phyloP scores from a whole-genome alignment of 53 echinoderm and acorn worm genomes.

The Patiria pectinifera region DNA sequence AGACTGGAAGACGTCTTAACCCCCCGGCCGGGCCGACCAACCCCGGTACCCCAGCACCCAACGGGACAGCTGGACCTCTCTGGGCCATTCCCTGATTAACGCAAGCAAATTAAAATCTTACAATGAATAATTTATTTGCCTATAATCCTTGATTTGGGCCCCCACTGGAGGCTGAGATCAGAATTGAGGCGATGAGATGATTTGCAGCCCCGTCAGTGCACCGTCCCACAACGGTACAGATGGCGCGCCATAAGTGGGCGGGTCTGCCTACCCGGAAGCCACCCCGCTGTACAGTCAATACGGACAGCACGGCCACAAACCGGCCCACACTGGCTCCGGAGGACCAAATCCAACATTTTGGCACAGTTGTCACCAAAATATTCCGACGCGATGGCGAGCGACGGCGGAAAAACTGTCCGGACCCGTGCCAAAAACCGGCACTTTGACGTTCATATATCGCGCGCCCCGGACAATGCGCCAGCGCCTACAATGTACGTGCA shows the following conservation, averaged over 20 bases:
- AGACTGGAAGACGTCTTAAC: slow-evolving; percentile 14
- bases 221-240: slow-evolving; percentile 43
- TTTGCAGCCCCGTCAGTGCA: slow-evolving; percentile 6
- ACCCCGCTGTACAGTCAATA: slow-evolving; percentile 31
- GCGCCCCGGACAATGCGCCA: slow-evolving; percentile 51
- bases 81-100: slow-evolving; percentile 28
- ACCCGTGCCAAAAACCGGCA: slow-evolving; percentile 65
- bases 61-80: slow-evolving; percentile 40
- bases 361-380: slow-evolving; percentile 64
- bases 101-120: slow-evolving; percentile 58
- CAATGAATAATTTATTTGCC: slow-evolving; percentile 65
- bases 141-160: slow-evolving; percentile 54
- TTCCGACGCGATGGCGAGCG: slow-evolving; percentile 40
- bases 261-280: slow-evolving; percentile 59
- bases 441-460: slow-evolving; percentile 53
- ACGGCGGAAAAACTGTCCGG: slow-evolving; percentile 31
- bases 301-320: neutral
- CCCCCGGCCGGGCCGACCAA: slow-evolving; percentile 23
- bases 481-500: slow-evolving; percentile 52
- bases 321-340: neutral
- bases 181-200: slow-evolving; percentile 35
- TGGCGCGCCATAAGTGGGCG: slow-evolving; percentile 51
- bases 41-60: neutral
- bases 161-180: slow-evolving; percentile 52
- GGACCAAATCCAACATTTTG: slow-evolving; percentile 59